Evolutionary conservation across 2,113 vertebrate species (phyloP).

Genomic region (Puffinus mauretanicus): DNA sequence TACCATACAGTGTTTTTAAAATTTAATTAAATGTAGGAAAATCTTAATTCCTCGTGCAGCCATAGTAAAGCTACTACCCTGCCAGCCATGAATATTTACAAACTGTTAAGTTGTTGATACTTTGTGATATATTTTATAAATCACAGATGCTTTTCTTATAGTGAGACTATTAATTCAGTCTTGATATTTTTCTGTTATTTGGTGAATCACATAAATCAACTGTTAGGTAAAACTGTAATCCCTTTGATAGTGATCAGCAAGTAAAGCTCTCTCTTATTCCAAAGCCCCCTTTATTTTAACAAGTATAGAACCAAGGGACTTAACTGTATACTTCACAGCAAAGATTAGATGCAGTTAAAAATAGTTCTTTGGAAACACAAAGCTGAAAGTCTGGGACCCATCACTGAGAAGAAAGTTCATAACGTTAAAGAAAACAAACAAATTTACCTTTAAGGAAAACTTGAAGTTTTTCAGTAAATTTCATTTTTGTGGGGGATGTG

Average conservation of each 20-base stretch:
- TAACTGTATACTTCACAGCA: not conserved
- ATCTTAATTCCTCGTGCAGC: not conserved
- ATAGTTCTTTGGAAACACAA: not conserved
- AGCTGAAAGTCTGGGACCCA: not conserved
- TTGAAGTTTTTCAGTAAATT: not conserved
- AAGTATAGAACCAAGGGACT: not conserved
- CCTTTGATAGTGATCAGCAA: not conserved
- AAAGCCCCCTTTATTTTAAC: not conserved
- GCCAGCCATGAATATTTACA: not conserved
- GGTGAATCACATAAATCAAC: not conserved
- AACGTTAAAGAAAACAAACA: not conserved
- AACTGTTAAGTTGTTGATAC: not conserved
- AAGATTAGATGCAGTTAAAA: not conserved
- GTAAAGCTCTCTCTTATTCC: not conserved
- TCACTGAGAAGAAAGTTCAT: not conserved
- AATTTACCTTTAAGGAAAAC: not conserved
- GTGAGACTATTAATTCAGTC: not conserved
- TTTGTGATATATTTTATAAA: not conserved
- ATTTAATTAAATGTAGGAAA: not conserved
- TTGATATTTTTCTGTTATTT: not conserved
- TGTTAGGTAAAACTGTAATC: not conserved
- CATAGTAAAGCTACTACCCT: not conserved
- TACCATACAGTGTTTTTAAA: not conserved
- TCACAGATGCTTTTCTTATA: not conserved
- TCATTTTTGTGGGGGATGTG: accelerated